Conservation (phyloP, 2,113 vertebrate species). For the Sapajus apella region DNA sequence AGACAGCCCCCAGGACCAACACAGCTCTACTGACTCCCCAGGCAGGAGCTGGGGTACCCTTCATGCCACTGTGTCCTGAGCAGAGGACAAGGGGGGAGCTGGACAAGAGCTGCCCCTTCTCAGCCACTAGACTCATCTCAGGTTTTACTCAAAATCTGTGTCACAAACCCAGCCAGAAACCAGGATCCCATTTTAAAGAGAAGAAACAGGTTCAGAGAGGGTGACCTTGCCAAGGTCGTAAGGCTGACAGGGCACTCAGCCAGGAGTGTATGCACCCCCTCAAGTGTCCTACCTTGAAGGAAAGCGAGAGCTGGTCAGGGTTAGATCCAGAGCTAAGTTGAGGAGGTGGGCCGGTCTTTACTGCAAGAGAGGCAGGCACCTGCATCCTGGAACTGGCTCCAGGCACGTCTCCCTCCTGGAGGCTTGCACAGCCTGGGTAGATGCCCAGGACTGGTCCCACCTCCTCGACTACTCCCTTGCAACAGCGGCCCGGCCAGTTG, state of each 20-base stretch:
- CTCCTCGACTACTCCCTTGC: background rate
- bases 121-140: background rate
- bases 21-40: no score
- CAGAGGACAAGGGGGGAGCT: background rate
- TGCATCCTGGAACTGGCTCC: background rate
- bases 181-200: background rate
- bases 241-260: background rate
- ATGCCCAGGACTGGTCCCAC: background rate
- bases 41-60: background rate
- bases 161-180: background rate
- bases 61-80: background rate
- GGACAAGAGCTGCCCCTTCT: background rate
- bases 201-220: background rate
- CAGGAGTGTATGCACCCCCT: background rate
- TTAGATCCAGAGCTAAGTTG: background rate
- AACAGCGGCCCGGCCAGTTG: background rate
- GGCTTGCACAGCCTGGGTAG: background rate
- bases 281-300: background rate
- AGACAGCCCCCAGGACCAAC: background rate
- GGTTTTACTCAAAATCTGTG: background rate
- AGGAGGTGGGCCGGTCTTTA: background rate
- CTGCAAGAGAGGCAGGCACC: background rate
- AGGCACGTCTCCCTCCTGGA: background rate
- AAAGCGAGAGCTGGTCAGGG: background rate
- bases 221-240: slow-evolving; percentile 34